Evolutionary conservation across 2,888 invertebrate species (phyloP), one percentile per base, ranked within the genome.

Genomic region (Stenotaenia linearis): DNA sequence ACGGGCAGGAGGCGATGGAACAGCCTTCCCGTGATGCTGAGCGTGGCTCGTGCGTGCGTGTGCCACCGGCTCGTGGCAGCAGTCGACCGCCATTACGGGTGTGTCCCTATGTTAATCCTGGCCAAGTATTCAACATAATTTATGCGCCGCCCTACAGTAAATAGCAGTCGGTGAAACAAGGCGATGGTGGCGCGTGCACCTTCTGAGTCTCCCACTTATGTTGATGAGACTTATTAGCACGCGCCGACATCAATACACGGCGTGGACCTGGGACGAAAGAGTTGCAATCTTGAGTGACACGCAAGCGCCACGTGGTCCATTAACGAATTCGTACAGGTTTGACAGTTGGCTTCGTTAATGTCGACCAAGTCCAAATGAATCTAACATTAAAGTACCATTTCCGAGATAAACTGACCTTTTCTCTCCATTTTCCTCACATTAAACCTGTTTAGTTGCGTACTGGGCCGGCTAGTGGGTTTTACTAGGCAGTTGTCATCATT

Each of bases 41-140:
- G 76, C 32, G 35, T 76, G 18, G 76, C 76, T 32, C 76, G 76
- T 76, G 76, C 76, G 76, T 32, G 76, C 76, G 32, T 37, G 76
- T 76, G 76, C 76, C 35, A 23, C 23, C 23, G 32, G 35, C 76
- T 32, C 37, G 35, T 37, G 76, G 35, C 76, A 76, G 35, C 35
- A 76, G 75, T 23, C 76, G 76, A 76, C 76, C 76, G 76, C 76
- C 76, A 76, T 76, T 37, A 76, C 37, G 76, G 76, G 76, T 35
- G 37, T 37, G 32, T 76, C 37, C 35, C 76, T 76, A 76, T 76
- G 76, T 76, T 76, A 76, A 76, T 76, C 35, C 76, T 23, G 76
- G 35, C 15, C 76, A 23, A 32, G 35, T 25, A 76, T 37, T 76
- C 76, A 76, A 76, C 76, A 76, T 76, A 76, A 76, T 76, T 76